Percentiles rank a stretch among this genome's conserved stretches.
These are phyloP conservation scores for Paramormyrops kingsleyae DNA, from an alignment of 2,113 vertebrate species.

Conservation along the genomic window DNA sequence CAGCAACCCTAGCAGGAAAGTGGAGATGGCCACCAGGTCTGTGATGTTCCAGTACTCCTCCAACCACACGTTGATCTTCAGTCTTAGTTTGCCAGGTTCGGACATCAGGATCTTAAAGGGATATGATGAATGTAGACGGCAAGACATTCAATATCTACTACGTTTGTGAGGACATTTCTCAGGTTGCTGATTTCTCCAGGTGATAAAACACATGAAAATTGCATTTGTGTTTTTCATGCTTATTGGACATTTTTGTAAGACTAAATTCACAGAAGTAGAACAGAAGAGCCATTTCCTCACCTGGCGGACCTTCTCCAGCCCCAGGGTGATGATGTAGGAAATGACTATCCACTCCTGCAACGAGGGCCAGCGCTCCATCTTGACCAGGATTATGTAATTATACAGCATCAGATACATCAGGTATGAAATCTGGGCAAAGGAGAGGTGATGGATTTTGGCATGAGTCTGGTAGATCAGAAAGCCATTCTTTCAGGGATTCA, in stretches of 20 bases:
- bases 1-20: constrained; percentile 80
- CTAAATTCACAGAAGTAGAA: not conserved
- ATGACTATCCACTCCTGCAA: constrained; percentile 92
- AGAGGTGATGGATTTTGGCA: not conserved
- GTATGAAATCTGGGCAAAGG: constrained; percentile 77
- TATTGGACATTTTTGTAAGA: not conserved
- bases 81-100: constrained; percentile 91
- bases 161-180: not conserved
- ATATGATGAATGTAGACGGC: not conserved
- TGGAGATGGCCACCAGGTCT: constrained; percentile 81
- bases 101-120: constrained; percentile 90
- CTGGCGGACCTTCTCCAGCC: constrained; percentile 91
- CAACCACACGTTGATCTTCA: constrained; percentile 96
- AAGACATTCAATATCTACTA: not conserved
- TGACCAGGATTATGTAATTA: constrained; percentile 94
- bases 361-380: constrained; percentile 90
- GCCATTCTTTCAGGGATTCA: not conserved
- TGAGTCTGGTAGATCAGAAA: not conserved
- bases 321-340: constrained; percentile 86
- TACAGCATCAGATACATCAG: constrained; percentile 87
- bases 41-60: constrained; percentile 99
- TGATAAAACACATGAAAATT: not conserved
- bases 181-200: not conserved
- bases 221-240: not conserved
- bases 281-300: constrained; percentile 44